Evolutionary conservation across 2,113 vertebrate genomes (phyloP).

Genomic region (Rhodinocichla rosea): DNA sequence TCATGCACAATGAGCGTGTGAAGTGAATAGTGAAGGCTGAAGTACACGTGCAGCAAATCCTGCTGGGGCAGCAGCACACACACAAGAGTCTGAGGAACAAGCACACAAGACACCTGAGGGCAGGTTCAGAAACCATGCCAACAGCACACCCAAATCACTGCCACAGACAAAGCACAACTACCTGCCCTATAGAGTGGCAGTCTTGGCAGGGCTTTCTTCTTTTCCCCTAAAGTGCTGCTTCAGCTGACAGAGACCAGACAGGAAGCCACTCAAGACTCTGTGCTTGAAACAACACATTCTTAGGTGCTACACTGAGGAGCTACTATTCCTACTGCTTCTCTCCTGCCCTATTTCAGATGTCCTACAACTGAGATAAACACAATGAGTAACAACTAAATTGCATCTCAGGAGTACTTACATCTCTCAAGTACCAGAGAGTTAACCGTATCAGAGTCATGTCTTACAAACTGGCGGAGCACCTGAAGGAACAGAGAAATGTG

Average conservation of each 20-base stretch:
- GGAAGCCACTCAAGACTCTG: neutral
- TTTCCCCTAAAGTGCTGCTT: neutral
- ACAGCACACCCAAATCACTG: neutral
- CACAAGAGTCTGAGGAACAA: neutral
- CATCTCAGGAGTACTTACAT: constrained; percentile 79
- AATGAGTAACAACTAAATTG: neutral
- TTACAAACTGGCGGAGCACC: constrained; percentile 82
- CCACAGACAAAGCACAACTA: neutral
- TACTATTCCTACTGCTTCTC: neutral
- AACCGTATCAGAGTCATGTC: constrained; percentile 73
- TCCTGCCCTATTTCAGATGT: neutral
- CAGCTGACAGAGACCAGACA: neutral
- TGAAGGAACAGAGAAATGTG: constrained; percentile 35
- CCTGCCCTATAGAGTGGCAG: neutral
- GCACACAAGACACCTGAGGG: neutral
- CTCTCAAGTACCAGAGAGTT: constrained; percentile 82
- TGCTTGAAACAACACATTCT: neutral
- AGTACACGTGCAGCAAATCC: neutral
- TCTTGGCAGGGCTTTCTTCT: neutral
- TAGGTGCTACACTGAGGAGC: neutral
- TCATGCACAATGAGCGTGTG: rapidly evolving
- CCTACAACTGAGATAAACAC: neutral
- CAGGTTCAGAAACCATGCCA: neutral
- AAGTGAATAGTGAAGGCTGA: neutral
- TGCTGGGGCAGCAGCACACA: neutral